Evolutionary conservation across 2,797 vertebrate species (phyloP), one percentile per base, ranked within the genome.

Genomic region (Gastrophryne carolinensis): DNA sequence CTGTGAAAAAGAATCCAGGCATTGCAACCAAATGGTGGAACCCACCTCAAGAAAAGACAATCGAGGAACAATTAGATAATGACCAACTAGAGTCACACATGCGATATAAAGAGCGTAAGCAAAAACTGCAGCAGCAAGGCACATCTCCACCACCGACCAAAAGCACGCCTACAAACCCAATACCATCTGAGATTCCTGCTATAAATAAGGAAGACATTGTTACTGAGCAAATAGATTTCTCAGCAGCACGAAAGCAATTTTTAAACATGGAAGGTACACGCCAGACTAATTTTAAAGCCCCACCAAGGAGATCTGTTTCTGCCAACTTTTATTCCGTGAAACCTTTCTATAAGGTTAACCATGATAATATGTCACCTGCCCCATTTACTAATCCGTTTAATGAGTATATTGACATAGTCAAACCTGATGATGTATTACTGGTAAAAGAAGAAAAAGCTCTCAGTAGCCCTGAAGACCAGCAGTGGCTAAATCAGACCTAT

Each of bases 1-100:
- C 96, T 0, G 94, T 99, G 56, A 98, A 95, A 90, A 99, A 98
- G 73, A 99, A 99, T 34, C 95, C 97, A 0, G 92, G 85, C 24
- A 98, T 98, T 30, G 95, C 96, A 0, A 84, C 93, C 6, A 97
- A 97, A 71, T 98, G 96, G 97, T 98, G 97, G 97, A 98, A 99
- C 52, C 98, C 97, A 58, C 95, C 96, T 5, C 94, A 95, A 26
- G 95, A 98, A 83, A 97, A 95, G 82, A 82, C 87, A 19, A 66
- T 98, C 30, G 96, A 98, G 77, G 92, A 96, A 9, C 94, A 98
- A 75, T 86, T 98, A 72, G 94, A 96, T 0, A 86, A 94, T 72
- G 98, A 98, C 1, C 88, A 97, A 73, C 89, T 98, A 4, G 93
- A 98, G 80, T 99, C 97, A 0, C 94, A 96, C 75, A 93, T 85